phyloP scores from a whole-genome alignment of 2,888 invertebrate genomes.

The Ichneumon xanthorius region DNA sequence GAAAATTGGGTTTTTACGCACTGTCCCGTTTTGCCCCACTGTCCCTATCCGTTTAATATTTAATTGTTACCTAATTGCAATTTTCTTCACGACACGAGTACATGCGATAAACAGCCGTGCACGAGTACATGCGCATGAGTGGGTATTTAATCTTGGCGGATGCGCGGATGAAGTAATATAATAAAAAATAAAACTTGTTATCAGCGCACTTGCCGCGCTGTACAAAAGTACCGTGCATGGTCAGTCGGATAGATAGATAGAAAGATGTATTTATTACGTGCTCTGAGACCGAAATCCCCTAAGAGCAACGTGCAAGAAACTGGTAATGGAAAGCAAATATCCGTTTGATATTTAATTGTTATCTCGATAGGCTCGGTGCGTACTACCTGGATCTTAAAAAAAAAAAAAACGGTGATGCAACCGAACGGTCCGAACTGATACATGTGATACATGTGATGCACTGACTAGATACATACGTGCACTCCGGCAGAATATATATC shows the following conservation, averaged over 20 bases:
- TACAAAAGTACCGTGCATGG: no score
- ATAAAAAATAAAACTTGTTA: neutral
- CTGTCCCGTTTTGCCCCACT: no score
- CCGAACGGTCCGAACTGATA: neutral
- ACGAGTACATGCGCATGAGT: neutral
- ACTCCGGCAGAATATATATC: slow-evolving; percentile 8
- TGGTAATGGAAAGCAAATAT: neutral
- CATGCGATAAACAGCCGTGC: neutral
- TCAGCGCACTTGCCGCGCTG: no score
- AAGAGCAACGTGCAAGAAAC: no score
- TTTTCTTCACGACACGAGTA: neutral
- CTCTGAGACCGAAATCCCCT: no score
- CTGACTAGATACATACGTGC: neutral
- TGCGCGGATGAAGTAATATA: neutral
- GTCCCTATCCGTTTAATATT: neutral
- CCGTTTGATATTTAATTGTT: neutral
- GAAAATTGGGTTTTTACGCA: no score
- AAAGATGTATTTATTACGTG: neutral
- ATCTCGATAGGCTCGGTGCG: neutral
- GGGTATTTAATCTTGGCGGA: neutral
- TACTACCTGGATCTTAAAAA: neutral
- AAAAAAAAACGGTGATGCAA: neutral
- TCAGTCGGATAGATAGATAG: no score
- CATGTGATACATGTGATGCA: neutral
- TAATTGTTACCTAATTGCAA: neutral